Base-by-base conservation (phyloP, 2,888 invertebrate species). In the Watsonalla cultraria region DNA sequence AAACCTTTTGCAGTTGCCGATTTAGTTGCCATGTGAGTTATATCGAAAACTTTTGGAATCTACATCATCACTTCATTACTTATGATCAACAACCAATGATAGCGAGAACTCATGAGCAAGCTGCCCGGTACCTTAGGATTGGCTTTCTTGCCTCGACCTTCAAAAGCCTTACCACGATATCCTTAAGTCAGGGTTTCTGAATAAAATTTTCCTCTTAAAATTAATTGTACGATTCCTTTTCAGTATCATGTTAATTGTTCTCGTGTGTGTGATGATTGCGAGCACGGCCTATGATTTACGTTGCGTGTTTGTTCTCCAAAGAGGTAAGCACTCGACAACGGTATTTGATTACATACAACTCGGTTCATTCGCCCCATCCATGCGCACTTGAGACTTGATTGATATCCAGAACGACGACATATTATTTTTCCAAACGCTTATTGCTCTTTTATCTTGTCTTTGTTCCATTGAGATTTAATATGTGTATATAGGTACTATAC, bases 11-110 rank as follows among this genome's bases (percentile, higher is more conserved):
- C 63, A 0, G 59, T 72, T 4, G 82, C 77, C 6, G 86, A 86
- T 55, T 78, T 76, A 46, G 71, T 76, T 6, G 82, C 84, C 5
- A 71, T 79, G 84, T 85, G 62, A 78, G 81, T 51, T 33, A 7
- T 6, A 35, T 47, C 46, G 7, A 34, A 45, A 5, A n/a, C 35
- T 35, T 13, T 24, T 6, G 7, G 46, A 47, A 24, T 24, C 24
- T 24, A 24, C 1, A 24, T 24, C 24, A 24, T 24, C 1, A 24
- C 4, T 24, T 24, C 24, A 24, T 2, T 4, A 24, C 2, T 24
- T 24, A 24, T n/a, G n/a, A n/a, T 24, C 24, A 24, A 24, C 24
- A 24, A 24, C 24, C 24, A 24, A 24, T 24, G 1, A 24, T 24
- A 24, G 4, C 24, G 24, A 24, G 24, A 24, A 24, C 4, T 24